phyloP scores from a whole-genome alignment of 2,113 vertebrate genomes.

The Lampris incognitus region DNA sequence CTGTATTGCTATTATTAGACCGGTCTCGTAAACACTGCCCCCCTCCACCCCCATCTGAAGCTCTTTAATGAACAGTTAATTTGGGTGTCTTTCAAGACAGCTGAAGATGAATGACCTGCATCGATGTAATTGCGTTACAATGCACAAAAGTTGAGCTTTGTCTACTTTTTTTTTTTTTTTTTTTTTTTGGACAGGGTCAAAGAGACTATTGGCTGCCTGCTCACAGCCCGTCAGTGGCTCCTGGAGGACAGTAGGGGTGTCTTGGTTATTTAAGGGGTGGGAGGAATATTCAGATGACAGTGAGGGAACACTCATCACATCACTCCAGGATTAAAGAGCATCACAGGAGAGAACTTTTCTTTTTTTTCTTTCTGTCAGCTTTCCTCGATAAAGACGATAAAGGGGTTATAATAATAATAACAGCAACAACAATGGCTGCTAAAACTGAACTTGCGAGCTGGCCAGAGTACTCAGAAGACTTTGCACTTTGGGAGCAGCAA shows the following conservation, averaged over 20 bases:
- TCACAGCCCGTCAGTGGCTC: constrained; percentile 24
- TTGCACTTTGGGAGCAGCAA: constrained; percentile 55
- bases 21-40: no score
- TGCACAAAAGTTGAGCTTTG: constrained; percentile 69
- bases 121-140: constrained; percentile 76
- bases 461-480: constrained; percentile 72
- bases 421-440: constrained; percentile 52
- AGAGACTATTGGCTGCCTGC: constrained; percentile 64
- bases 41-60: background rate
- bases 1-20: no score
- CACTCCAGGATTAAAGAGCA: constrained; percentile 25
- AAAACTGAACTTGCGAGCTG: constrained; percentile 69
- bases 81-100: constrained; percentile 30
- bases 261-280: constrained; percentile 52
- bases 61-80: constrained; percentile 70
- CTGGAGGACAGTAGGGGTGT: constrained; percentile 46
- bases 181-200: constrained; percentile 72
- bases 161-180: constrained; percentile 68
- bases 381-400: constrained; percentile 21
- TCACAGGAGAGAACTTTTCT: no score
- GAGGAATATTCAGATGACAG: constrained; percentile 67
- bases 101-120: constrained; percentile 55
- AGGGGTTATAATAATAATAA: constrained; percentile 50
- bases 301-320: constrained; percentile 39
- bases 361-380: constrained; percentile 33